Conservation (phyloP, 1,140 invertebrate genomes). For the Probaryconus sp. region DNA sequence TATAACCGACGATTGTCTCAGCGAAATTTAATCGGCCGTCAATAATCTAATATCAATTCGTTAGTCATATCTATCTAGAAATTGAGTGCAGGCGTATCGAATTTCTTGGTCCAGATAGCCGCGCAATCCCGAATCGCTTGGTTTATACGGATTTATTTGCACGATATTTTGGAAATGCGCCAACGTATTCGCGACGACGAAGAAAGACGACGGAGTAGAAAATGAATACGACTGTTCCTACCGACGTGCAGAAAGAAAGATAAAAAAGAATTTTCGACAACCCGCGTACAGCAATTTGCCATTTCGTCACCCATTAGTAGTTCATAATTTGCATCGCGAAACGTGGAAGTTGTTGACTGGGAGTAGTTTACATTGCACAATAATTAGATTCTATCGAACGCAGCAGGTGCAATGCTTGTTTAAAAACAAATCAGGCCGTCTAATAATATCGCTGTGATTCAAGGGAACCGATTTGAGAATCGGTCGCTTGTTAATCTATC, state of each 20-base stretch:
- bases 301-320: slow-evolving; percentile 9
- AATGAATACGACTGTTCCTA: slow-evolving; percentile 23
- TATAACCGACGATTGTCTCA: too few relatives aligned
- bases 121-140: slow-evolving; percentile 60
- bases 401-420: slow-evolving; percentile 62
- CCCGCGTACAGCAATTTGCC: slow-evolving; percentile 10
- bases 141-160: slow-evolving; percentile 69
- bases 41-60: not conserved
- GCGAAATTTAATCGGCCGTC: too few relatives aligned
- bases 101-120: slow-evolving; percentile 70
- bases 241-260: slow-evolving; percentile 4
- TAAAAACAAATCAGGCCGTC: slow-evolving; percentile 67
- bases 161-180: slow-evolving; percentile 69
- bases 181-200: slow-evolving; percentile 50
- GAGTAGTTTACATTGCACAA: slow-evolving; percentile 57
- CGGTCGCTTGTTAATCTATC: slow-evolving; percentile 41
- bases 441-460: slow-evolving; percentile 72
- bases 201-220: slow-evolving; percentile 39
- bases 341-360: not conserved
- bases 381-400: slow-evolving; percentile 63
- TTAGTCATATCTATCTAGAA: slow-evolving; percentile 9
- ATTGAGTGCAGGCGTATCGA: slow-evolving; percentile 59
- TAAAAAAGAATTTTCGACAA: slow-evolving; percentile 2
- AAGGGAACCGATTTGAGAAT: slow-evolving; percentile 63
- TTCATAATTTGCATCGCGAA: slow-evolving; percentile 12